Evolutionary conservation across 2,113 vertebrate genomes (phyloP), one percentile per base, ranked within the genome.

Genomic region (Hippocampus barbouri): DNA sequence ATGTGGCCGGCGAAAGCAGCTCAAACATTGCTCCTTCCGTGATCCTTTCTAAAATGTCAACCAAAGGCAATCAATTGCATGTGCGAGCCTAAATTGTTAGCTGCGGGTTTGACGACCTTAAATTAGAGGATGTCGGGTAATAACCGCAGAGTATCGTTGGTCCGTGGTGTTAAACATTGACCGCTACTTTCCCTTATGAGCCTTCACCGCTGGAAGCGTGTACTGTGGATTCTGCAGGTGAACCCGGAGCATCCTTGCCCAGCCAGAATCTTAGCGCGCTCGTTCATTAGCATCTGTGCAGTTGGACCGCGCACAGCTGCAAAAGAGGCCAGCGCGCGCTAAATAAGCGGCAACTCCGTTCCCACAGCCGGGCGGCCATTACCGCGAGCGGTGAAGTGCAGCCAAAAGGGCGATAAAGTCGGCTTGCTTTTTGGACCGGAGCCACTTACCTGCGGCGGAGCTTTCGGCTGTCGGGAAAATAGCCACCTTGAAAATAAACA

Each of bases 221-320:
- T 57, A n/a, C 68, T 62, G 67, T 64, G 65, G 41, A 74, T 72
- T 70, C 12, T 41, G 73, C 40, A 72, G 66, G 68, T 41, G 61
- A 49, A 70, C n/a, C 20, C 43, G 43, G 34, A 68, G 8, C 66
- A 53, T n/a, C 40, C 15, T 8, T 49, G 59, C 67, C 51, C 74
- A 77, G 73, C 62, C 23, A 66, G 69, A 66, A 40, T 51, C 47
- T 67, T 20, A 66, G 66, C 64, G 56, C 21, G 11, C 18, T 51
- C 14, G 34, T 69, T 41, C 27, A 30, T 66, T 56, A 53, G 72
- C 77, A 62, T 76, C 72, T 71, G 72, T 30, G 63, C 61, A 56
- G 78, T 66, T 76, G 77, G 70, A 74, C 65, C 16, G 41, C 5
- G 53, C 53, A 57, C 79, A 72, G 72, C 77, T 78, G 75, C 70